phyloP scores from a whole-genome alignment of 2,113 vertebrate species.

The Sisor rabdophorus region DNA sequence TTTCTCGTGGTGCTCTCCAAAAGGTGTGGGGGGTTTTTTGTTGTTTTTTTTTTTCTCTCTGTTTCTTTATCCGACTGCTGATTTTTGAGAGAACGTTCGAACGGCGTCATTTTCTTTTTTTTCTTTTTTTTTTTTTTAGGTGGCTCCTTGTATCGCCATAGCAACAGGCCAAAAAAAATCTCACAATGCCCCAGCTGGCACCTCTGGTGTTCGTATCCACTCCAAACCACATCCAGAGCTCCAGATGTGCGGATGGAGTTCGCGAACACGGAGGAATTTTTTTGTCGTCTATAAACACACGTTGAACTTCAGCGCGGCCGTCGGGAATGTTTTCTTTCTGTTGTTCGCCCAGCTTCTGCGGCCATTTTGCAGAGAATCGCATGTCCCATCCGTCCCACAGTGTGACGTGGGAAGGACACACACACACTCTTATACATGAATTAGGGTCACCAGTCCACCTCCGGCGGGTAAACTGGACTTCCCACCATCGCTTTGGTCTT shows the following conservation, averaged over 20 bases:
- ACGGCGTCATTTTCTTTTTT: no score
- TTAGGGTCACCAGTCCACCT: background rate
- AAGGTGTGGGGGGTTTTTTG: no score
- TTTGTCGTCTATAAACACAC: background rate
- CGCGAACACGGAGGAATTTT: background rate
- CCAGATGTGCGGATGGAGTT: slow-evolving; percentile 4
- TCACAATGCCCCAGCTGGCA: slow-evolving; percentile 16
- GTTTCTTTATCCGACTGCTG: slow-evolving; percentile 5
- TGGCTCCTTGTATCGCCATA: slow-evolving; percentile 22
- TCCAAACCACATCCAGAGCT: slow-evolving; percentile 5
- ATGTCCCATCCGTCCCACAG: no score
- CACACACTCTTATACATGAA: background rate
- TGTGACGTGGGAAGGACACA: background rate
- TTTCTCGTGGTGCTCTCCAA: no score
- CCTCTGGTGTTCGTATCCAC: slow-evolving; percentile 11
- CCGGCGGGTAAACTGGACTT: no score
- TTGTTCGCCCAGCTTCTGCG: no score
- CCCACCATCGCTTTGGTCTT: no score
- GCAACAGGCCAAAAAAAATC: slow-evolving; percentile 28
- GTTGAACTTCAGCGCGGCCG: background rate
- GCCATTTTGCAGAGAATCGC: no score
- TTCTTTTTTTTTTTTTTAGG: no score
- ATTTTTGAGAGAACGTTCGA: background rate
- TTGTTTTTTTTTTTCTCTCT: background rate
- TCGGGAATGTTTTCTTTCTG: no score